Conservation (phyloP, 2,797 vertebrate genomes). For the Neosilurus hyrtlii region DNA sequence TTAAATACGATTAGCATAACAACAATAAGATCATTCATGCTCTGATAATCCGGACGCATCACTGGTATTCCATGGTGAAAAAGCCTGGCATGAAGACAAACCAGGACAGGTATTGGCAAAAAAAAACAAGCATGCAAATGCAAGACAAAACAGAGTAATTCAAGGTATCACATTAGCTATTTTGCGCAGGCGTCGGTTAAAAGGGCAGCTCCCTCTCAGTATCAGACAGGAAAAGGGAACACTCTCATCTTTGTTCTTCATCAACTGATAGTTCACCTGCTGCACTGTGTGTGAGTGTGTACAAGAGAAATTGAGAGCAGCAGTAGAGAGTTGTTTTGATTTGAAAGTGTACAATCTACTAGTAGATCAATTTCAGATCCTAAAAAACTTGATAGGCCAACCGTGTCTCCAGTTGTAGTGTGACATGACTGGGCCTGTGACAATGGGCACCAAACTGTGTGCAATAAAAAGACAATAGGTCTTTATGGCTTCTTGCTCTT, state of each 20-base stretch:
- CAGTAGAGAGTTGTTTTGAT: conserved; percentile 49
- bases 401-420: conserved; percentile 17
- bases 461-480: conserved; percentile 44
- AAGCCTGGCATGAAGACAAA: conserved; percentile 35
- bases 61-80: conserved; percentile 42
- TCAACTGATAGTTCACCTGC: conserved; percentile 48
- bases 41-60: conserved; percentile 58
- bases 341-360: conserved; percentile 47
- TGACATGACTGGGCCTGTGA: conserved; percentile 24
- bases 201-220: conserved; percentile 30
- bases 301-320: background rate
- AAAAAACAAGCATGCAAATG: conserved; percentile 47
- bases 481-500: conserved; percentile 44
- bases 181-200: conserved; percentile 57
- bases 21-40: conserved; percentile 63
- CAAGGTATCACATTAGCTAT: conserved; percentile 53
- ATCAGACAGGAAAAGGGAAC: conserved; percentile 56
- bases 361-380: conserved; percentile 33
- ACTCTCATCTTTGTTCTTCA: conserved; percentile 59
- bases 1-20: conserved; percentile 64
- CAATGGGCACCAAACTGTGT: conserved; percentile 40
- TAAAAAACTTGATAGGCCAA: conserved; percentile 37
- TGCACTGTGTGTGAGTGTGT: background rate
- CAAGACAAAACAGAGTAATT: conserved; percentile 40
- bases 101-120: conserved; percentile 58